phyloP scores from a whole-genome alignment of 64 coral and sea anemone genomes.

The Acropora tenuis region DNA sequence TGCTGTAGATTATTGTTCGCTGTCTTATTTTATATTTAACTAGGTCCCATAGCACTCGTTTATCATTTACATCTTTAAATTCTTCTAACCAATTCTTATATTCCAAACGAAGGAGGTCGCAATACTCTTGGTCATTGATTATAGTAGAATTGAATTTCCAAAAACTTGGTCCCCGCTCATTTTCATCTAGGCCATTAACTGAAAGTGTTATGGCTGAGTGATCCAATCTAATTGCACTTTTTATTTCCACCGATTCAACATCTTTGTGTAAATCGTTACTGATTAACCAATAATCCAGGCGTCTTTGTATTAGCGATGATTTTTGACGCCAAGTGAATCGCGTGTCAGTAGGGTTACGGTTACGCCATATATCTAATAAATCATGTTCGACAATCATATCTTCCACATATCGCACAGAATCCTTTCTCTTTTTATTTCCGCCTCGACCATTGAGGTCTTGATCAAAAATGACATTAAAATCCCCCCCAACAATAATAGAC shows the following conservation, averaged over 20 bases:
- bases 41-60: too few species aligned
- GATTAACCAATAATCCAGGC: conserved; percentile 48
- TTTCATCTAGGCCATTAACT: too few species aligned
- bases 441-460: conserved; percentile 33
- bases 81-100: background rate
- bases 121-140: too few species aligned
- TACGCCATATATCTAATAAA: conserved; percentile 55
- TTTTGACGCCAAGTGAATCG: conserved; percentile 55
- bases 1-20: conserved; percentile 44
- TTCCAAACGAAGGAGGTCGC: too few species aligned
- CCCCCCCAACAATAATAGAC: too few species aligned
- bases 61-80: too few species aligned
- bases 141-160: too few species aligned
- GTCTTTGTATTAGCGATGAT: conserved; percentile 31
- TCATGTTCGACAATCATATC: conserved; percentile 20
- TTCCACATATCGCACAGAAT: conserved; percentile 18
- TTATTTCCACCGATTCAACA: conserved; percentile 18
- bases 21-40: conserved; percentile 64
- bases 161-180: too few species aligned
- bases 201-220: conserved; percentile 46
- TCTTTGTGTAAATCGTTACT: conserved; percentile 58
- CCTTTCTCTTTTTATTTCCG: conserved; percentile 36
- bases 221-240: too few species aligned
- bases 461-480: background rate
- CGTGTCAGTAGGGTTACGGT: conserved; percentile 12